Conservation (phyloP, 2,888 invertebrate genomes). For the Apoda limacodes region DNA sequence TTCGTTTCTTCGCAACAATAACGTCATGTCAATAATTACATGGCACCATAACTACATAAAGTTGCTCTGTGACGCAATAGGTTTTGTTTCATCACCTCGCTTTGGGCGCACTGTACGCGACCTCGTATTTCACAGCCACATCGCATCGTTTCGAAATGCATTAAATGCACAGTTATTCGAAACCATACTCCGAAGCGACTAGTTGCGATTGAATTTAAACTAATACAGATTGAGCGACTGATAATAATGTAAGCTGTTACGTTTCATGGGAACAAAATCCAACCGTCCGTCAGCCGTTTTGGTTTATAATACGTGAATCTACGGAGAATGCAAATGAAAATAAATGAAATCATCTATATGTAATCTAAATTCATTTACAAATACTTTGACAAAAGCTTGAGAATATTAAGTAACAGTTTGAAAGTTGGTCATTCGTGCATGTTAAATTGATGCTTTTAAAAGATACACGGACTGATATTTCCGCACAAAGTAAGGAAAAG, state of each 20-base stretch:
- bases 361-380: no score
- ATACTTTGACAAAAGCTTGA: no score
- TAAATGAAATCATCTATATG: no score
- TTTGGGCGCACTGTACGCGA: constrained; percentile 56
- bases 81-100: constrained; percentile 62
- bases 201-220: not conserved
- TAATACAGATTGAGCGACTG: constrained; percentile 36
- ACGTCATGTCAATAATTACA: constrained; percentile 63
- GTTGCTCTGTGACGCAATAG: constrained; percentile 56
- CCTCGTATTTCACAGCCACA: constrained; percentile 60
- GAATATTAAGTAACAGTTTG: no score
- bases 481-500: no score
- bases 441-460: no score
- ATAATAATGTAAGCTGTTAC: constrained; percentile 36
- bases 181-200: constrained; percentile 29
- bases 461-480: no score
- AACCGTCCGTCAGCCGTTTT: no score
- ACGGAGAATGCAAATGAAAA: no score
- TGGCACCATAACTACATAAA: constrained; percentile 51
- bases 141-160: constrained; percentile 67
- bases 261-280: no score
- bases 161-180: constrained; percentile 58
- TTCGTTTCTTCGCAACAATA: constrained; percentile 35
- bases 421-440: no score
- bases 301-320: no score